phyloP scores from a whole-genome alignment of 2,797 vertebrate genomes.

The Aeoliscus strigatus region DNA sequence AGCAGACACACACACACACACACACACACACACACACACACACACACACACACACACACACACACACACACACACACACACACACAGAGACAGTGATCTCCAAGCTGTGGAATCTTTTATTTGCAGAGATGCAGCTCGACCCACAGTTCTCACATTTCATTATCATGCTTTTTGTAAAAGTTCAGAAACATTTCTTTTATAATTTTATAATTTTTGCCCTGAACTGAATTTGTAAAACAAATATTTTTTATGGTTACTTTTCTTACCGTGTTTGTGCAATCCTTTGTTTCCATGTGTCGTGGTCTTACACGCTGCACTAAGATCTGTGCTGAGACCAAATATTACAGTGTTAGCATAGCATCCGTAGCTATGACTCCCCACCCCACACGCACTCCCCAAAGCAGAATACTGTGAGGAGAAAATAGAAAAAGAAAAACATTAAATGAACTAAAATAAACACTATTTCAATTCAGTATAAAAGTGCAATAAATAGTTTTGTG shows the following conservation, averaged over 20 bases:
- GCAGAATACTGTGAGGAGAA: constrained; percentile 57
- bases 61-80: not conserved
- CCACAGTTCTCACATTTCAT: constrained; percentile 53
- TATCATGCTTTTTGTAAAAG: constrained; percentile 83
- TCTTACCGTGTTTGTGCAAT: constrained; percentile 75
- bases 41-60: no score
- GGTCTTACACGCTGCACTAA: constrained; percentile 39
- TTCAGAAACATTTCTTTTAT: constrained; percentile 49
- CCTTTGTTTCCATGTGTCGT: constrained; percentile 35
- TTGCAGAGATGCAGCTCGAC: no score
- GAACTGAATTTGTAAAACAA: constrained; percentile 73
- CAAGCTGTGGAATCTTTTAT: no score
- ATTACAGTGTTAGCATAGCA: constrained; percentile 38
- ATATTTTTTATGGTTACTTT: constrained; percentile 69
- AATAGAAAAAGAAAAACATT: constrained; percentile 20
- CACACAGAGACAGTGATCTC: no score
- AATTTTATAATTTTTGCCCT: constrained; percentile 60
- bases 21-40: not conserved
- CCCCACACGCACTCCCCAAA: constrained; percentile 27
- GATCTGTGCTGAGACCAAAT: constrained; percentile 48
- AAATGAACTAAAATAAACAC: constrained; percentile 51
- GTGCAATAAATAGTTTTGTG: constrained; percentile 56
- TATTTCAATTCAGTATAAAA: constrained; percentile 34
- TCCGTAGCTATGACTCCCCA: constrained; percentile 24
- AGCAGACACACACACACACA: no score